Conservation (phyloP, 1,140 invertebrate species). For the Cyclina sinensis region DNA sequence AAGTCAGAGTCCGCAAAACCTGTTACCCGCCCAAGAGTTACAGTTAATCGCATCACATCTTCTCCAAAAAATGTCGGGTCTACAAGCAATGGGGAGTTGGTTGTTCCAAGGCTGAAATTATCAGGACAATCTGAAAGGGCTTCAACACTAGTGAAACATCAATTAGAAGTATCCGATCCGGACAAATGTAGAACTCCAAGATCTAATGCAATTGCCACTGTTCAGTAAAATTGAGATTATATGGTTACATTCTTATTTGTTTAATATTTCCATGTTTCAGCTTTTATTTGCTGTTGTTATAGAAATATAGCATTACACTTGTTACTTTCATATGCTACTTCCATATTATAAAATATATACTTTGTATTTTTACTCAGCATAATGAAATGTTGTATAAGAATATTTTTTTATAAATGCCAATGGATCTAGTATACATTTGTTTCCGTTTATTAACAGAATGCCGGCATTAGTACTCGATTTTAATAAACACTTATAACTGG, state of each 20-base stretch:
- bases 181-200: not conserved
- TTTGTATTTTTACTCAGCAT: too few relatives aligned
- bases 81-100: not conserved
- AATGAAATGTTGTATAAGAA: too few relatives aligned
- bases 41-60: not conserved
- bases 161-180: not conserved
- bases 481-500: too few relatives aligned
- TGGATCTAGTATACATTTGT: too few relatives aligned
- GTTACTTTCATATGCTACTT: too few relatives aligned
- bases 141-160: conserved; percentile 18
- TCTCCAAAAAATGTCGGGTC: not conserved
- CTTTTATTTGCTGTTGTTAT: too few relatives aligned
- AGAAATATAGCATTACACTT: too few relatives aligned
- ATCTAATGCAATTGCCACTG: conserved; percentile 24
- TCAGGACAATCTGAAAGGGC: not conserved
- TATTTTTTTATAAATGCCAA: too few relatives aligned
- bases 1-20: not conserved
- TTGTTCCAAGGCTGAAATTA: not conserved
- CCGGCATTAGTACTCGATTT: too few relatives aligned
- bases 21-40: not conserved
- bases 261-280: not conserved
- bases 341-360: too few relatives aligned
- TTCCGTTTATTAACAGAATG: too few relatives aligned
- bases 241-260: too few relatives aligned
- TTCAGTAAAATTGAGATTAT: conserved; percentile 31